Conservation (phyloP, 2,113 vertebrate genomes). For the Penelope pileata region DNA sequence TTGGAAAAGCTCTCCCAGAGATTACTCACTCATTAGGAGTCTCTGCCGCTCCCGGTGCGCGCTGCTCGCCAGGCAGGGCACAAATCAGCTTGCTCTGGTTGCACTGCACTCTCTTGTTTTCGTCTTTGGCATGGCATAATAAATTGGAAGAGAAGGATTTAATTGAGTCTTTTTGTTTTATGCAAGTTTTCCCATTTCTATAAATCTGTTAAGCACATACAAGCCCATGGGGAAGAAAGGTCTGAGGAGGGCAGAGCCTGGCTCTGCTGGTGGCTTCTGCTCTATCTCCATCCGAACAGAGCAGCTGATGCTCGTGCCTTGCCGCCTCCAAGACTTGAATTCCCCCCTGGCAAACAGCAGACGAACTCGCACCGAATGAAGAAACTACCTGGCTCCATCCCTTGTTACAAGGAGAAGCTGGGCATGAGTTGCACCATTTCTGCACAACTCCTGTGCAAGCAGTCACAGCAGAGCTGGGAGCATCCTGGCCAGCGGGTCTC, state of each 20-base stretch:
- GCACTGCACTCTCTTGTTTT: not conserved
- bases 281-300: not conserved
- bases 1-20: not conserved
- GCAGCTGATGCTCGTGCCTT: not conserved
- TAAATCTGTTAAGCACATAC: not conserved
- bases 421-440: too few species aligned
- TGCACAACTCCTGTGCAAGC: rapidly evolving
- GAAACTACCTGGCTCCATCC: rapidly evolving
- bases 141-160: not conserved
- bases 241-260: not conserved
- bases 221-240: not conserved
- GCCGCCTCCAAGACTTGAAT: not conserved
- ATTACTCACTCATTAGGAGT: not conserved
- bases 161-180: not conserved
- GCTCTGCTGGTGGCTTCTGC: not conserved
- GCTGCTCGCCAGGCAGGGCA: not conserved
- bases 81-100: not conserved
- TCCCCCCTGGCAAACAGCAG: not conserved
- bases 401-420: not conserved
- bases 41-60: not conserved
- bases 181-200: not conserved
- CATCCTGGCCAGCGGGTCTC: too few species aligned
- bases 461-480: rapidly evolving
- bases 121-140: not conserved
- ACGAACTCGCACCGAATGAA: not conserved